These are phyloP conservation scores for Habropoda laboriosa DNA, from an alignment of 1,140 invertebrate species.

Conservation along the genomic window DNA sequence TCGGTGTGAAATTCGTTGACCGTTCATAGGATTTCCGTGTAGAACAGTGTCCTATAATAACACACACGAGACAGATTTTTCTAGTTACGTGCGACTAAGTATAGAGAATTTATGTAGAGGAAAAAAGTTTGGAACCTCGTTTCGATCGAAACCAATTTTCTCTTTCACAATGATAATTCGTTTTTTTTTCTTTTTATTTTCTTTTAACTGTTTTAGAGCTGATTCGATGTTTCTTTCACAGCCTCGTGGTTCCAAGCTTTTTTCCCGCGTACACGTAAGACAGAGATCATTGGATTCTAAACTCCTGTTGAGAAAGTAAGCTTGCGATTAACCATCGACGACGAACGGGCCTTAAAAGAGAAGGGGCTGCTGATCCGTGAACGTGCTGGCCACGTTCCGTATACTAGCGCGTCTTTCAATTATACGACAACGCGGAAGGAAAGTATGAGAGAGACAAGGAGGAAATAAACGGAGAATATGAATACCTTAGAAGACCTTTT, in stretches of 20 bases:
- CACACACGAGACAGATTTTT: no score
- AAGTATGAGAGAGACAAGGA: no score
- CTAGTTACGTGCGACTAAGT: background rate
- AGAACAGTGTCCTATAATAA: background rate
- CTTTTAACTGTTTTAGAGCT: no score
- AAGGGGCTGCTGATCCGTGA: conserved; percentile 4
- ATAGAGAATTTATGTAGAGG: background rate
- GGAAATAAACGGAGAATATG: background rate
- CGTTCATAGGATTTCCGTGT: background rate
- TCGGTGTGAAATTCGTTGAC: background rate
- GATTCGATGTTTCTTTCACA: background rate
- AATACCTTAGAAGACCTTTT: background rate
- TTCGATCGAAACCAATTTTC: no score
- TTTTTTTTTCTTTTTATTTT: no score
- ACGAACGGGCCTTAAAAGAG: conserved; percentile 37
- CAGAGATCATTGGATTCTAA: conserved; percentile 8
- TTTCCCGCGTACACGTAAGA: background rate
- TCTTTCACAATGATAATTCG: no score
- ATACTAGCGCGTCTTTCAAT: conserved; percentile 11
- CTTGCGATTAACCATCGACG: conserved; percentile 32
- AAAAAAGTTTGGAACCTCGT: background rate
- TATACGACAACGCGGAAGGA: background rate
- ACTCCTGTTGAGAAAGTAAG: conserved; percentile 2
- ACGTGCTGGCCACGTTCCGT: conserved; percentile 44
- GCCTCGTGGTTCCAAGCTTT: conserved; percentile 19